Evolutionary conservation across 2,113 vertebrate species (phyloP).

Genomic region (Oreochromis niloticus): DNA sequence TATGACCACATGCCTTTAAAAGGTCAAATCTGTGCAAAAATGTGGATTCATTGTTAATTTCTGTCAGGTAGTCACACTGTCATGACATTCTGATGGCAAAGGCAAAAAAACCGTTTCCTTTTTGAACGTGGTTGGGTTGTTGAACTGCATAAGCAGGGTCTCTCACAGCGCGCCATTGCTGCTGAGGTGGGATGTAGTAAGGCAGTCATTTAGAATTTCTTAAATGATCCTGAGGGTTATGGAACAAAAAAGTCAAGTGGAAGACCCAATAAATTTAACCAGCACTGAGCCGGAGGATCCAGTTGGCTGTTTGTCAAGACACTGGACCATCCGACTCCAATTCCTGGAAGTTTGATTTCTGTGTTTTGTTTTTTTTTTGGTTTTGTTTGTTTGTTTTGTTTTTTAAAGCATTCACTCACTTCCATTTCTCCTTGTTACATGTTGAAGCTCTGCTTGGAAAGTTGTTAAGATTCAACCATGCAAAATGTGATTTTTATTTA

Average conservation of each 20-base stretch:
- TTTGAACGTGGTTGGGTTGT: neutral
- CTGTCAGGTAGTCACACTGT: neutral
- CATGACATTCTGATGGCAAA: neutral
- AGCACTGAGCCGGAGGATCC: neutral
- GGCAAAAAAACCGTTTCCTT: neutral
- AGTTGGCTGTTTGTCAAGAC: neutral
- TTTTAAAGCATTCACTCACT: neutral
- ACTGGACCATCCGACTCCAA: neutral
- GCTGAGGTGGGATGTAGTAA: neutral
- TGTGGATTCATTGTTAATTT: neutral
- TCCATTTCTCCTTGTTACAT: neutral
- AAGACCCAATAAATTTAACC: neutral
- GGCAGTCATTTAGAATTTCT: neutral
- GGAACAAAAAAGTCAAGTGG: neutral
- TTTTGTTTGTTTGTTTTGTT: rapidly evolving
- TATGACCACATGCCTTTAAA: neutral
- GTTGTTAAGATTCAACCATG: neutral
- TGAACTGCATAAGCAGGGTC: neutral
- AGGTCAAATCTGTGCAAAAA: neutral
- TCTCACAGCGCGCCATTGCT: neutral
- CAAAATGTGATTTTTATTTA: neutral
- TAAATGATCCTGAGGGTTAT: neutral
- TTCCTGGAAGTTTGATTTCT: neutral
- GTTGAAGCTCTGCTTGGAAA: neutral
- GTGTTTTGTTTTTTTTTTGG: rapidly evolving